phyloP scores from a whole-genome alignment of 2,113 vertebrate species.

The Myocastor coypus region DNA sequence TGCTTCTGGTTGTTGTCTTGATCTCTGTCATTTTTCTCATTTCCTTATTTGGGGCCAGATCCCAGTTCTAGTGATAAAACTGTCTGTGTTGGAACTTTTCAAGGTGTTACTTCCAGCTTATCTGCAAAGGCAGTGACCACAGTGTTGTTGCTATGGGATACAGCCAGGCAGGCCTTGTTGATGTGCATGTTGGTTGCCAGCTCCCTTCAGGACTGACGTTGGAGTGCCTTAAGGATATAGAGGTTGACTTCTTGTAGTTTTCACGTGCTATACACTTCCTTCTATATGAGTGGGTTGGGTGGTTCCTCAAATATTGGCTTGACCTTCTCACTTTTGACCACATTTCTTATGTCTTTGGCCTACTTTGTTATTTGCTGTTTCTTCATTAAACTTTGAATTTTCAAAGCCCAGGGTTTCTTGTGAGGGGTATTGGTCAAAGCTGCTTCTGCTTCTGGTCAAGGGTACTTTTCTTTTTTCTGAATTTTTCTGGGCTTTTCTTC shows the following conservation, averaged over 20 bases:
- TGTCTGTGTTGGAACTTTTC: conserved; percentile 94
- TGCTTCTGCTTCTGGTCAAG: conserved; percentile 96
- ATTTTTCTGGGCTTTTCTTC: conserved; percentile 92
- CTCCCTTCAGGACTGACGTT: conserved; percentile 94
- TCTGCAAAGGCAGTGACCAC: conserved; percentile 94
- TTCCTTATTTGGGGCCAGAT: conserved; percentile 92
- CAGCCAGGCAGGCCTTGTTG: conserved; percentile 94
- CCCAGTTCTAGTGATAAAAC: conserved; percentile 94
- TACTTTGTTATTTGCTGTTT: conserved; percentile 83
- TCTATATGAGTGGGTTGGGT: conserved; percentile 95
- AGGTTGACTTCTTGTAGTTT: conserved; percentile 94
- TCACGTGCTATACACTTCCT: conserved; percentile 93
- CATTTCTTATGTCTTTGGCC: conserved; percentile 93
- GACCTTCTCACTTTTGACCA: conserved; percentile 96
- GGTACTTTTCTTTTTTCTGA: conserved; percentile 91
- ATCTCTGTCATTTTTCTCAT: conserved; percentile 93
- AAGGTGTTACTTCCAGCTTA: conserved; percentile 92
- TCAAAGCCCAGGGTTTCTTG: conserved; percentile 96
- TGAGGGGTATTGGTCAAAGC: conserved; percentile 95
- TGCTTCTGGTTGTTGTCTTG: conserved; percentile 96
- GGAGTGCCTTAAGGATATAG: conserved; percentile 98
- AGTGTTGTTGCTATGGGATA: conserved; percentile 94
- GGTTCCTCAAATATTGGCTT: conserved; percentile 96
- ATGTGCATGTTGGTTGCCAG: conserved; percentile 93
- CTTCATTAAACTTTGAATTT: conserved; percentile 92